Evolutionary conservation across 2,888 invertebrate genomes (phyloP).

Genomic region (Morinoia aosen): DNA sequence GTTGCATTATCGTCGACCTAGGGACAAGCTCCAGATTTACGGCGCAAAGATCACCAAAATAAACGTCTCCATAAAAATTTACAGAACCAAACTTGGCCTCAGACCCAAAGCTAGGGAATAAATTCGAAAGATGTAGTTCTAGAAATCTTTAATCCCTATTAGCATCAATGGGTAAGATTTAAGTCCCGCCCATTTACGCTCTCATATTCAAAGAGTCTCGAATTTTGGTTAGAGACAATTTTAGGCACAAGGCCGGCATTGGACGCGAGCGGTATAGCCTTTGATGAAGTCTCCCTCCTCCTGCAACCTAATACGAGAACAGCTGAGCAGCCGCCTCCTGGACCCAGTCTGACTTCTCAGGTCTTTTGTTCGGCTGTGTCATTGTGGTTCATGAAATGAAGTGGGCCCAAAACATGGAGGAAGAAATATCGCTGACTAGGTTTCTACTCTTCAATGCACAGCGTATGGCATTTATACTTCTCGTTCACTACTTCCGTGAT

Average conservation of each 20-base stretch:
- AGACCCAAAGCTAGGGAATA: not conserved
- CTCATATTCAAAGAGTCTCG: not conserved
- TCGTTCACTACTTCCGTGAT: not conserved
- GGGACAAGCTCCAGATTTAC: not conserved
- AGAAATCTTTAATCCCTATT: not conserved
- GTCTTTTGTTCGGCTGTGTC: conserved; percentile 33
- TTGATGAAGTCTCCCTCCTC: conserved; percentile 43
- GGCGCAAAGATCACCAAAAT: not conserved
- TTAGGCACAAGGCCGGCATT: not conserved
- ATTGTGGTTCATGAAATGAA: not conserved
- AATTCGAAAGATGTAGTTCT: not conserved
- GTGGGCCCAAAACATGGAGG: not conserved
- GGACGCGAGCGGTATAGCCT: not conserved
- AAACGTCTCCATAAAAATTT: not conserved
- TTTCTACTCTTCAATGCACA: not conserved
- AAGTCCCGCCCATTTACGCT: not conserved
- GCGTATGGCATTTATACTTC: not conserved
- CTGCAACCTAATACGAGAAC: conserved; percentile 41
- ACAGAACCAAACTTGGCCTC: not conserved
- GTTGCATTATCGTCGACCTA: not conserved
- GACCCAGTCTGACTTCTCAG: not conserved
- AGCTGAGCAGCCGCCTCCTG: conserved; percentile 5
- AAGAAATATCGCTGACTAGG: not conserved
- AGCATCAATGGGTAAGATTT: not conserved
- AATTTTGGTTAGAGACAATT: not conserved